Base-by-base conservation (phyloP, 2,797 vertebrate species). In the Euthynnus affinis region DNA sequence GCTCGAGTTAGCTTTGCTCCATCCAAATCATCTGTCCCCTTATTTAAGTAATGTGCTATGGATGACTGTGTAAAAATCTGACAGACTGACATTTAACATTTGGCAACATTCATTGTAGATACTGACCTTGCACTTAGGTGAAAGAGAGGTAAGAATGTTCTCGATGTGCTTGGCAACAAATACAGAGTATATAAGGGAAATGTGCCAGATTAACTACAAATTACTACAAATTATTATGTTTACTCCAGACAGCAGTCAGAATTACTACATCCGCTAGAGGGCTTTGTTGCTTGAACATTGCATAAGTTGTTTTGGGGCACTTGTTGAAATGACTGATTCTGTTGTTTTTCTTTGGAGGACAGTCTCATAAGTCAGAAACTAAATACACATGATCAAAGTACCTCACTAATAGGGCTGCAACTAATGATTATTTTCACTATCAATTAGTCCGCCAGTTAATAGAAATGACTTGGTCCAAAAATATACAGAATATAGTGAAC, bases 11-110 rank as follows among this genome's bases (percentile, higher is more conserved):
- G 76, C n/a, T 23, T 53, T 59, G 48, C 27, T 68, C 59, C n/a
- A 29, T 85, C 55, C 80, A 79, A 78, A 56, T 86, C 58, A 83
- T 84, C 60, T 34, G 48, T 62, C 62, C 3, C 15, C 67, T 70
- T 73, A 14, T 81, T 59, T 67, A 22, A 10, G 4, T 71, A 55
- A 75, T 78, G 59, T 67, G 22, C 8, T 25, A 15, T 48, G 51
- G 44, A 27, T 59, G 71, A 57, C 58, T 56, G 49, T 53, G 56
- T 76, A 29, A 74, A 78, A 58, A 42, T n/a, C 27, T 52, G 12
- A 77, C 34, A 52, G 22, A 56, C 15, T 42, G 18, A 74, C 63
- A 55, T 74, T 32, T n/a, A 69, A 59, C 48, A 25, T 25, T 25
- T 34, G 48, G 59, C n/a, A 22, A 60, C 60, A 62, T 71, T 60